phyloP scores from a whole-genome alignment of 2,113 vertebrate species.

The Xiphorhynchus elegans region DNA sequence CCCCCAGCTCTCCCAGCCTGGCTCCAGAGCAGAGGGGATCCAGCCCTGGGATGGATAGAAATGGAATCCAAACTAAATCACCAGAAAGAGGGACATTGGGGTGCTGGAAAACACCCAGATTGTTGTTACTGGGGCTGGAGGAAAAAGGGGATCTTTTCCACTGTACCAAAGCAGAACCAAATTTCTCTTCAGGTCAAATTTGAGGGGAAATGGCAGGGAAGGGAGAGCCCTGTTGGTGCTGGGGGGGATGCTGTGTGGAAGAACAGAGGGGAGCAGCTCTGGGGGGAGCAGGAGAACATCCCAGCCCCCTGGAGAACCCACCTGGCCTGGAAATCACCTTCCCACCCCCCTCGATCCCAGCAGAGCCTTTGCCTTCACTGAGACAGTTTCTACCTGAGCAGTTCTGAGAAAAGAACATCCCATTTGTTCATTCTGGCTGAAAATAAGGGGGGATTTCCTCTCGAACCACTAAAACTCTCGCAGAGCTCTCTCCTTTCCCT shows the following conservation, averaged over 20 bases:
- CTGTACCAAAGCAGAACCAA: background rate
- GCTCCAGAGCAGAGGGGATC: background rate
- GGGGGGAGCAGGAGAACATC: background rate
- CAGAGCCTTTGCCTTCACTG: background rate
- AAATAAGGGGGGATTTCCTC: background rate
- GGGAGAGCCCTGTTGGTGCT: background rate
- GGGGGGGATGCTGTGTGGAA: background rate
- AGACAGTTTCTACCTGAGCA: background rate
- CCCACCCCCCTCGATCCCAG: background rate
- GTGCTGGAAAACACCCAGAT: background rate
- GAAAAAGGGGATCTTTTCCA: background rate
- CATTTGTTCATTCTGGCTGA: background rate
- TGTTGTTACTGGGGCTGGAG: background rate
- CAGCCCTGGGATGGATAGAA: background rate
- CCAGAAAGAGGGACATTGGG: background rate
- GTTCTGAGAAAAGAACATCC: background rate
- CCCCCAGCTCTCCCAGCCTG: background rate
- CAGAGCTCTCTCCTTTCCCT: background rate
- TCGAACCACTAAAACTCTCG: background rate
- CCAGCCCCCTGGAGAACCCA: fast-evolving
- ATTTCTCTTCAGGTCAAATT: background rate
- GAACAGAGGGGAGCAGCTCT: background rate
- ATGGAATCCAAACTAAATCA: background rate
- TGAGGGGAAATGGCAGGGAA: background rate
- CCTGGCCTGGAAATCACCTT: background rate